Percentiles rank a stretch among this genome's conserved stretches.
Conservation (phyloP, 1,140 invertebrate genomes). For the Ips nitidus region DNA sequence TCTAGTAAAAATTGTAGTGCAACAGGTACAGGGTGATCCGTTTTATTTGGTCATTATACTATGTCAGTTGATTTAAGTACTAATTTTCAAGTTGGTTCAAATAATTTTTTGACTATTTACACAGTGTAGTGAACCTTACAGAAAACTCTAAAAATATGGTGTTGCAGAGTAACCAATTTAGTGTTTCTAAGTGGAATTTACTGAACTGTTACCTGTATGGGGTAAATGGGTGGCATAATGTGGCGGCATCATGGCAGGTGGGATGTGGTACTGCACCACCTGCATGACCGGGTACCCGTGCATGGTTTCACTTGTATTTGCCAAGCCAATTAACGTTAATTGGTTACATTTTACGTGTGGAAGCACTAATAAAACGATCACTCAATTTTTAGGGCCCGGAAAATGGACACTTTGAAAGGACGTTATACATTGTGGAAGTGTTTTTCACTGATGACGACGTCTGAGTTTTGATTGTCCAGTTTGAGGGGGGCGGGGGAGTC, state of each 20-base stretch:
- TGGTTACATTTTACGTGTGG: neutral
- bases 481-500: neutral
- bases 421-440: neutral
- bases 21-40: too few relatives aligned
- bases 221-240: conserved; percentile 38
- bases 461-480: conserved; percentile 37
- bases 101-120: too few relatives aligned
- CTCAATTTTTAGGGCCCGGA: neutral
- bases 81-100: too few relatives aligned
- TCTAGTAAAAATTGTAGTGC: too few relatives aligned
- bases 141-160: too few relatives aligned
- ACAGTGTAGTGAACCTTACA: too few relatives aligned
- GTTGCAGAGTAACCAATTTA: too few relatives aligned
- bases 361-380: too few relatives aligned
- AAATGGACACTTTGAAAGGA: neutral
- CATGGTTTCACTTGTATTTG: conserved; percentile 47
- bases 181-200: too few relatives aligned
- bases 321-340: neutral
- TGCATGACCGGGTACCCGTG: conserved; percentile 63
- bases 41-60: too few relatives aligned
- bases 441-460: conserved; percentile 32
- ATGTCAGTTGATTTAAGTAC: too few relatives aligned
- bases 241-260: conserved; percentile 51
- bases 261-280: conserved; percentile 60
- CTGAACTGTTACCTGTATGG: conserved; percentile 35